phyloP scores from a whole-genome alignment of 2,113 vertebrate species.

The Calonectris borealis region DNA sequence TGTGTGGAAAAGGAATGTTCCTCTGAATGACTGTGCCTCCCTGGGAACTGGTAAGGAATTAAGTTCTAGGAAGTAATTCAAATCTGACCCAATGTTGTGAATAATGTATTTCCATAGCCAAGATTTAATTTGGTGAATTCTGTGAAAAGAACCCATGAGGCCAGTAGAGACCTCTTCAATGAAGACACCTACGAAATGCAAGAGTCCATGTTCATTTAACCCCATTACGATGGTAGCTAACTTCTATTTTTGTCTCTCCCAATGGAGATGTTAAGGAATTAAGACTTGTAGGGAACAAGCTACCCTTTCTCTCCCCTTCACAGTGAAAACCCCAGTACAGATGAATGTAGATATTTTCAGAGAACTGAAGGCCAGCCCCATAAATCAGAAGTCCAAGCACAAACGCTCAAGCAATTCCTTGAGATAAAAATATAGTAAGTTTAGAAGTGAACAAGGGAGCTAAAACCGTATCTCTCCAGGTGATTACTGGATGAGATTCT shows the following conservation, averaged over 20 bases:
- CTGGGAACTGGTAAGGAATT: neutral
- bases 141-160: neutral
- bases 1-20: neutral
- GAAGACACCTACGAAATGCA: fast-evolving
- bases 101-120: neutral
- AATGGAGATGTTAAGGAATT: neutral
- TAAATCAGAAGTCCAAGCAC: neutral
- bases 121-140: neutral
- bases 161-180: neutral
- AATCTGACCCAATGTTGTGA: neutral
- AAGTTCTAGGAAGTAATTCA: neutral
- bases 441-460: neutral
- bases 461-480: neutral
- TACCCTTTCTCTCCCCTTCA: neutral
- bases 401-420: neutral
- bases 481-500: neutral
- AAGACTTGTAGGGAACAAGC: neutral
- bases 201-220: neutral
- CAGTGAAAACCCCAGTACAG: neutral
- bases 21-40: neutral
- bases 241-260: neutral
- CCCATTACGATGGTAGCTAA: neutral
- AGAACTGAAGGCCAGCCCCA: neutral
- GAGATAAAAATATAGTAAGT: neutral
- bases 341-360: neutral